Evolutionary conservation across 2,113 vertebrate genomes (phyloP).

Genomic region (Colius striatus): DNA sequence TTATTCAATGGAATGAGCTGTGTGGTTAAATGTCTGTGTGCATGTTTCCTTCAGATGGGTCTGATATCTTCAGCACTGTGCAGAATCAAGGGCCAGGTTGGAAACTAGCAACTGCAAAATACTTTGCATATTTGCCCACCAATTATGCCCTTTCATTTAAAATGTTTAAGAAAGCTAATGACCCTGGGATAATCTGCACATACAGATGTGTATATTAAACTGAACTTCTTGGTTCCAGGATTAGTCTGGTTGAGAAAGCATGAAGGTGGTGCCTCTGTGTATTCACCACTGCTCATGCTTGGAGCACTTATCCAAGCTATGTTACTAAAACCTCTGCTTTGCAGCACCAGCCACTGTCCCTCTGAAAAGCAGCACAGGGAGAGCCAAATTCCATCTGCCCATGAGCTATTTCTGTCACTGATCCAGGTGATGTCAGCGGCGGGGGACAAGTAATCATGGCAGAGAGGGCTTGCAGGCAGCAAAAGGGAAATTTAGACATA

Average conservation of each 20-base stretch:
- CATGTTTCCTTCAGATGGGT: not conserved
- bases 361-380: not conserved
- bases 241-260: not conserved
- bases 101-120: not conserved
- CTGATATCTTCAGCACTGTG: not conserved
- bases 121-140: constrained; percentile 24
- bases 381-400: not conserved
- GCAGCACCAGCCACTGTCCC: not conserved
- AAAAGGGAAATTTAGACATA: not conserved
- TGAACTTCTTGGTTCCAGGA: not conserved
- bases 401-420: not conserved
- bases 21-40: not conserved
- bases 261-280: not conserved
- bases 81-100: not conserved
- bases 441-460: not conserved
- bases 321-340: not conserved
- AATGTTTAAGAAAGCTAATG: not conserved
- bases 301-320: not conserved
- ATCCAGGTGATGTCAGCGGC: not conserved
- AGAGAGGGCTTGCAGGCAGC: not conserved
- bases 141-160: not conserved
- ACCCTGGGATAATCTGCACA: not conserved
- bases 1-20: not conserved
- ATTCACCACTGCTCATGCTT: not conserved
- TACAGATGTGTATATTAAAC: not conserved